Evolutionary conservation across 2,888 invertebrate genomes (phyloP).

Genomic region (Caenorhabditis sp.): DNA sequence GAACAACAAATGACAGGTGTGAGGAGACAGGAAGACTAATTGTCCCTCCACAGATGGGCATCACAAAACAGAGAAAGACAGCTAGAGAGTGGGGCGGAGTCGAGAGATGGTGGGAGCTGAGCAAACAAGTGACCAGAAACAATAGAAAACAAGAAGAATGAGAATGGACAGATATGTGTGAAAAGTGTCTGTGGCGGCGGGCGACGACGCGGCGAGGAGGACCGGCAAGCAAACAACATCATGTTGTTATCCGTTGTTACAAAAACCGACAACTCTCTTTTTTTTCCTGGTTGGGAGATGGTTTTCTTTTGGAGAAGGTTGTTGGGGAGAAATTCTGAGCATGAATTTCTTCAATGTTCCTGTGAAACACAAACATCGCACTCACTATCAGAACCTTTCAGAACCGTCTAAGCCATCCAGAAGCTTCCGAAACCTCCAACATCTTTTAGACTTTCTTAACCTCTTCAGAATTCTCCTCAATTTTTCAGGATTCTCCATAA

Average conservation of each 20-base stretch:
- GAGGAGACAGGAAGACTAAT: constrained; percentile 28
- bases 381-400: no score
- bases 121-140: constrained; percentile 48
- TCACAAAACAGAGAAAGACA: background rate
- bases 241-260: constrained; percentile 39
- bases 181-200: constrained; percentile 39
- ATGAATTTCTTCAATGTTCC: no score
- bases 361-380: no score
- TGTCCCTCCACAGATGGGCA: constrained; percentile 39
- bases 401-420: no score
- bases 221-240: constrained; percentile 38
- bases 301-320: background rate
- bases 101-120: constrained; percentile 17
- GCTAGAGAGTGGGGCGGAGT: constrained; percentile 34
- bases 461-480: no score
- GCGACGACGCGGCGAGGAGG: background rate
- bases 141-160: constrained; percentile 36
- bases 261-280: constrained; percentile 15
- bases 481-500: no score
- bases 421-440: no score
- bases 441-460: no score
- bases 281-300: constrained; percentile 3
- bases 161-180: constrained; percentile 28
- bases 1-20: constrained; percentile 25
- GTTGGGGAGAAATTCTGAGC: no score